Evolutionary conservation across 2,888 invertebrate genomes (phyloP).

Genomic region (Drosophila anomelani): DNA sequence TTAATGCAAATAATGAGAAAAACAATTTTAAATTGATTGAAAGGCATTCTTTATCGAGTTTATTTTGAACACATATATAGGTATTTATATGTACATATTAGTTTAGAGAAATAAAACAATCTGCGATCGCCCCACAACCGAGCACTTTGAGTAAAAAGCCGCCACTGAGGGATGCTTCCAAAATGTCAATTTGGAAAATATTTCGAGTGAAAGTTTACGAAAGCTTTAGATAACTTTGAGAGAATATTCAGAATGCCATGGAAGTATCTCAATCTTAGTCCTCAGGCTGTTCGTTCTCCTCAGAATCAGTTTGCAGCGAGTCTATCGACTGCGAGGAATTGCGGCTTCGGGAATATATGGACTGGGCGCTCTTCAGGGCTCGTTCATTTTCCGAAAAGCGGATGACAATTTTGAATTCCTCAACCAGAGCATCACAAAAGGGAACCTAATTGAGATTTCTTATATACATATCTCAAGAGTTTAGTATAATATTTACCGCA

Average conservation of each 20-base stretch:
- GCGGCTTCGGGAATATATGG: constrained; percentile 82
- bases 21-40: constrained; percentile 7
- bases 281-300: constrained; percentile 48
- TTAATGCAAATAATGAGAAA: constrained; percentile 24
- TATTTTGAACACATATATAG: constrained; percentile 21
- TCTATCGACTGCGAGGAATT: constrained; percentile 82
- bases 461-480: too few relatives aligned
- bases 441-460: constrained; percentile 85
- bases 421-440: constrained; percentile 88
- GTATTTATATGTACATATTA: constrained; percentile 18
- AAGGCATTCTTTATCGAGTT: constrained; percentile 46
- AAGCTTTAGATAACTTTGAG: constrained; percentile 50
- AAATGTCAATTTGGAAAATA: constrained; percentile 50
- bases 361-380: constrained; percentile 86
- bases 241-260: constrained; percentile 8
- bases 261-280: constrained; percentile 30
- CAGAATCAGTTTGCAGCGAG: constrained; percentile 81
- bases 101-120: constrained; percentile 7
- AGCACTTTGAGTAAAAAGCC: constrained; percentile 35
- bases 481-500: constrained; percentile 69
- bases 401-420: constrained; percentile 90
- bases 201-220: constrained; percentile 61
- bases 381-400: constrained; percentile 90
- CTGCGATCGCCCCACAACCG: constrained; percentile 4
- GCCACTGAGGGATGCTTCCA: constrained; percentile 46